Conservation (phyloP, 2,888 invertebrate genomes). For the Hedya salicella region DNA sequence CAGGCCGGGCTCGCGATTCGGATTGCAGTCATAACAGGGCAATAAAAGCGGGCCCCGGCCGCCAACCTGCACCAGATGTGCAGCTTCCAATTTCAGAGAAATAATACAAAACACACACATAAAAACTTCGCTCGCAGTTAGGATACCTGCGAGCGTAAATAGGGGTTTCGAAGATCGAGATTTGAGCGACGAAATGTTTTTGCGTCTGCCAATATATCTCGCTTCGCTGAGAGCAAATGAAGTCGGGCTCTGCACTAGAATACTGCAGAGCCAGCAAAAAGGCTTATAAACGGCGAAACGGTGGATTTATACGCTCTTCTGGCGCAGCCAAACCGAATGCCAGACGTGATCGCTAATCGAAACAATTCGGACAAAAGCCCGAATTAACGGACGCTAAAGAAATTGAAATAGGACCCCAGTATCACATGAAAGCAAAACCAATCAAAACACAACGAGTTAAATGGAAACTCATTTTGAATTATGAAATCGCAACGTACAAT, state of each 20-base stretch:
- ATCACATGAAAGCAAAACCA: conserved; percentile 44
- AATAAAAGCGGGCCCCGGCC: conserved; percentile 65
- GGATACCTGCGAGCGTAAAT: conserved; percentile 75
- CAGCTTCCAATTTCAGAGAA: conserved; percentile 70
- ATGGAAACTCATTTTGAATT: conserved; percentile 47
- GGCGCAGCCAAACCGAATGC: conserved; percentile 6
- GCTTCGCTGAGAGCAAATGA: conserved; percentile 36
- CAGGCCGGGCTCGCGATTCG: conserved; percentile 59
- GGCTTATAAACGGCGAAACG: conserved; percentile 5
- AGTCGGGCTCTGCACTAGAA: conserved; percentile 20
- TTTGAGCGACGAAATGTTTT: conserved; percentile 65
- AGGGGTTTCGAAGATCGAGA: conserved; percentile 71
- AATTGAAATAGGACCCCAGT: conserved; percentile 19
- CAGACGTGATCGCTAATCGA: conserved; percentile 25
- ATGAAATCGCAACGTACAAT: conserved; percentile 47
- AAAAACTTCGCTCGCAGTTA: conserved; percentile 67
- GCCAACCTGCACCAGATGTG: conserved; percentile 70
- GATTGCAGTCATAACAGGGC: conserved; percentile 77
- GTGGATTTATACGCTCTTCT: conserved; percentile 11
- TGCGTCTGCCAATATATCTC: conserved; percentile 46
- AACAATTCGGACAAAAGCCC: conserved; percentile 21
- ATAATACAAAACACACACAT: conserved; percentile 66
- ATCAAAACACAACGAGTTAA: conserved; percentile 47
- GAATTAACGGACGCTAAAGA: conserved; percentile 27
- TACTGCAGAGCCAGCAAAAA: conserved; percentile 14